phyloP scores from a whole-genome alignment of 92 coral and sea anemone genomes.

The Umimayanthus chanpuru region DNA sequence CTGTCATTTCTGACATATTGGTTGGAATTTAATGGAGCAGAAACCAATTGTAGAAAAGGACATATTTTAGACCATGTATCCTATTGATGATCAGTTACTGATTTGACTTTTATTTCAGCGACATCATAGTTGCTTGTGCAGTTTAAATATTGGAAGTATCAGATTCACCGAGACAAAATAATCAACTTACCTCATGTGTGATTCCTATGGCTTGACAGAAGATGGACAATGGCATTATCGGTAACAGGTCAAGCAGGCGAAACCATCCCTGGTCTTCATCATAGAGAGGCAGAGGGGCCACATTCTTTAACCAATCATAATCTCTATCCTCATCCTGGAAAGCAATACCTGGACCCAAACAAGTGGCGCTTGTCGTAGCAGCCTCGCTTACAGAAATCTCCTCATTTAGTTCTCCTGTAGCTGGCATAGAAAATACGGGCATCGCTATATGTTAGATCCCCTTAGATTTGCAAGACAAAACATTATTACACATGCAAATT shows the following conservation, averaged over 20 bases:
- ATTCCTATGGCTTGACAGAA: slow-evolving; percentile 68
- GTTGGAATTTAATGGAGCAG: no score
- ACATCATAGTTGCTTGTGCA: no score
- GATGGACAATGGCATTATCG: slow-evolving; percentile 74
- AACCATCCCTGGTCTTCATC: slow-evolving; percentile 69
- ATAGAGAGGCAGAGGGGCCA: slow-evolving; percentile 52
- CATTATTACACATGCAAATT: no score
- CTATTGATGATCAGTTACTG: no score
- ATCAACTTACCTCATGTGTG: slow-evolving; percentile 57
- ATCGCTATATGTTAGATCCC: not conserved
- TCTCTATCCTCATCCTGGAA: slow-evolving; percentile 36
- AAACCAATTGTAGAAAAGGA: no score
- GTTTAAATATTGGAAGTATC: not conserved
- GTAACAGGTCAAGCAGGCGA: slow-evolving; percentile 57
- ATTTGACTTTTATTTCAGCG: no score
- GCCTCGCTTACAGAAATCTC: not conserved
- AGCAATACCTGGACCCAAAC: not conserved
- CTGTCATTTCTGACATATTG: not conserved
- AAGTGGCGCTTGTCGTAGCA: not conserved
- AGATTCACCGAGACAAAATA: not conserved
- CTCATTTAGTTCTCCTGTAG: not conserved
- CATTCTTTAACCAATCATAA: slow-evolving; percentile 60
- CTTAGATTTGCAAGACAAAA: no score
- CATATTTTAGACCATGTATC: no score
- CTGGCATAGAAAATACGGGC: not conserved